Evolutionary conservation across 2,113 vertebrate genomes (phyloP).

Genomic region (Engraulis encrasicolus): DNA sequence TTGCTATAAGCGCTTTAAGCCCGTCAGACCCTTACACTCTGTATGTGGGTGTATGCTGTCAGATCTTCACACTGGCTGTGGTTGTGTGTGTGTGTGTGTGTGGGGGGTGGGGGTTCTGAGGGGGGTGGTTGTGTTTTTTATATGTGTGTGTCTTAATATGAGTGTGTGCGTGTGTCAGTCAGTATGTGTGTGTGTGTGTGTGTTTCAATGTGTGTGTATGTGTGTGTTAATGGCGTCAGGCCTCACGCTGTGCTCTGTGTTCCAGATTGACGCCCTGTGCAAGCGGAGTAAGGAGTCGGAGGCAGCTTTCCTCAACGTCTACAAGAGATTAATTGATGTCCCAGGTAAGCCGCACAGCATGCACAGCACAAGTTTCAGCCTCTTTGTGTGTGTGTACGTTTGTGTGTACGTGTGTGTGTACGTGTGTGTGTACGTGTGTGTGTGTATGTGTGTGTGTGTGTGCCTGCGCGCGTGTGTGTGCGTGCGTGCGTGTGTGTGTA

Average conservation of each 20-base stretch:
- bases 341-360: conserved; percentile 79
- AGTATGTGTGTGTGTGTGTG: too few species aligned
- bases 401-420: conserved; percentile 4
- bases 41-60: conserved; percentile 9
- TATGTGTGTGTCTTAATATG: too few species aligned
- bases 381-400: conserved; percentile 21
- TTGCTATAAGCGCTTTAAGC: too few species aligned
- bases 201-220: too few species aligned
- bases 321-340: conserved; percentile 92
- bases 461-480: not conserved
- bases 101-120: too few species aligned
- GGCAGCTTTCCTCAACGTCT: conserved; percentile 91
- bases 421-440: conserved; percentile 8
- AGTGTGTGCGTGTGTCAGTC: too few species aligned
- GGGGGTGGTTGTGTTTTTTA: too few species aligned
- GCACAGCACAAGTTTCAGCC: not conserved
- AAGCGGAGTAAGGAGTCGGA: conserved; percentile 93
- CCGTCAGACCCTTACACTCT: too few species aligned
- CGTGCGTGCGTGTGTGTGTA: not conserved
- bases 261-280: conserved; percentile 88
- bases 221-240: too few species aligned
- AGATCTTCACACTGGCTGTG: not conserved
- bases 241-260: conserved; percentile 37
- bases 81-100: too few species aligned
- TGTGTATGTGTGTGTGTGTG: not conserved